These are phyloP conservation scores for Harlomillsia oculata DNA, from an alignment of 1,140 invertebrate genomes.

Conservation along the genomic window DNA sequence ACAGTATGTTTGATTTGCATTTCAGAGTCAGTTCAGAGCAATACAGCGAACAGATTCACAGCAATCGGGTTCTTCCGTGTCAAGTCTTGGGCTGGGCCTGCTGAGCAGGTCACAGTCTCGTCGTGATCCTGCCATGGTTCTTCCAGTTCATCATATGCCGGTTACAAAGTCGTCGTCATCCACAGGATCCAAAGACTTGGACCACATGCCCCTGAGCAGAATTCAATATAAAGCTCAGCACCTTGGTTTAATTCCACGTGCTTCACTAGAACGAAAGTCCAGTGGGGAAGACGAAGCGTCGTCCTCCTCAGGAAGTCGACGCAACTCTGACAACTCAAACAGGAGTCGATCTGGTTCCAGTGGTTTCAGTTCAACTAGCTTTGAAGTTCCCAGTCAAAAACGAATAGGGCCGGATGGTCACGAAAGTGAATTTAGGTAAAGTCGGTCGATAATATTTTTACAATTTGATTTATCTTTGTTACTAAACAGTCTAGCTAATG, in stretches of 20 bases:
- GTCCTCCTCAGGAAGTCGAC: not conserved
- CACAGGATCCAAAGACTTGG: slow-evolving; percentile 7
- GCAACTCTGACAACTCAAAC: slow-evolving; percentile 18
- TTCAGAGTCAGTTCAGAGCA: slow-evolving; percentile 27
- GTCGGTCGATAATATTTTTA: not conserved
- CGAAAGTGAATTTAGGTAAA: slow-evolving; percentile 15
- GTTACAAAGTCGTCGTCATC: slow-evolving; percentile 4
- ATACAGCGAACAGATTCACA: slow-evolving; percentile 23
- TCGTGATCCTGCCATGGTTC: slow-evolving; percentile 10
- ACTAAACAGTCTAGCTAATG: not conserved
- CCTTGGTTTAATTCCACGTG: slow-evolving; percentile 20
- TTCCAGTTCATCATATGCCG: slow-evolving; percentile 5
- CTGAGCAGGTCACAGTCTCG: slow-evolving; percentile 24
- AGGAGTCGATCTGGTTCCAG: slow-evolving; percentile 14
- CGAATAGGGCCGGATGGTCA: slow-evolving; percentile 22
- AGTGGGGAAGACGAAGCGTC: slow-evolving; percentile 15
- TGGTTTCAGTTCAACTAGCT: slow-evolving; percentile 19
- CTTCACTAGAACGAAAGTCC: slow-evolving; percentile 20
- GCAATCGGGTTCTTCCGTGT: slow-evolving; percentile 20
- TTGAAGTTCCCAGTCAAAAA: slow-evolving; percentile 10
- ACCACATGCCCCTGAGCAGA: slow-evolving; percentile 18
- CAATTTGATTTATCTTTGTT: not conserved
- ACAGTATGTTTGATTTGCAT: no score
- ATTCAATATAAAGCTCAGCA: slow-evolving; percentile 21
- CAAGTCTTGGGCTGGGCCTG: slow-evolving; percentile 27